Evolutionary conservation across 1,140 invertebrate genomes (phyloP).

Genomic region (Pseudobourletiella spinata): DNA sequence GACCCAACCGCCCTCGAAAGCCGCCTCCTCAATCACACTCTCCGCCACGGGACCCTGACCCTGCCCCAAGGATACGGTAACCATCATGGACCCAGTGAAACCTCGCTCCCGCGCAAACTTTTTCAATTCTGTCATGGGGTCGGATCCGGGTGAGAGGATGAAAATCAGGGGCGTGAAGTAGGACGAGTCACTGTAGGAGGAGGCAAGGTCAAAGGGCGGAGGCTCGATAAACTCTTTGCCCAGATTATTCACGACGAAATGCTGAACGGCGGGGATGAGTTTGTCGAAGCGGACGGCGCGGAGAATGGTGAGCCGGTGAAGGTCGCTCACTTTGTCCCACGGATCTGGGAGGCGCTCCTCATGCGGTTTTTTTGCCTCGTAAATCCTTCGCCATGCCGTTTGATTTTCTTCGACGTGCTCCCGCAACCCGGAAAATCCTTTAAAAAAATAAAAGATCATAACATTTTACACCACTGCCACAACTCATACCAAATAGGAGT

Average conservation of each 20-base stretch:
- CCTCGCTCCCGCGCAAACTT: slow-evolving; percentile 75
- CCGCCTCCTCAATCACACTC: slow-evolving; percentile 64
- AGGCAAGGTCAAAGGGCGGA: slow-evolving; percentile 74
- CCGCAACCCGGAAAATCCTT: slow-evolving; percentile 52
- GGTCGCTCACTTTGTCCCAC: slow-evolving; percentile 48
- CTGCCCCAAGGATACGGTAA: slow-evolving; percentile 84
- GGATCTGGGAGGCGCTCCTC: slow-evolving; percentile 57
- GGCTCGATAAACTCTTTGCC: slow-evolving; percentile 73
- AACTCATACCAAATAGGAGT: too few relatives aligned
- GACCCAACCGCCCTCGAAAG: slow-evolving; percentile 73
- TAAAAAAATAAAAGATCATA: slow-evolving; percentile 12
- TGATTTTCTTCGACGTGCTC: slow-evolving; percentile 49
- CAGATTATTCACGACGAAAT: slow-evolving; percentile 66
- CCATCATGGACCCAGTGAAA: slow-evolving; percentile 59
- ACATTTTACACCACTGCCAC: too few relatives aligned
- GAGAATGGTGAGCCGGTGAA: slow-evolving; percentile 51
- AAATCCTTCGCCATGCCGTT: slow-evolving; percentile 62
- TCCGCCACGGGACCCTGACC: slow-evolving; percentile 76
- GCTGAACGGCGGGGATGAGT: slow-evolving; percentile 59
- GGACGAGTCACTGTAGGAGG: slow-evolving; percentile 75
- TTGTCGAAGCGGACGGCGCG: slow-evolving; percentile 82
- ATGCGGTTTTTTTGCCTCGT: slow-evolving; percentile 61
- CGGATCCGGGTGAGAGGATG: slow-evolving; percentile 78
- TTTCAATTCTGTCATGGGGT: slow-evolving; percentile 75
- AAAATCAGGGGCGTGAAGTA: slow-evolving; percentile 78